Evolutionary conservation across 2,113 vertebrate genomes (phyloP), one percentile per base, ranked within the genome.

Genomic region (Zapornia atra): DNA sequence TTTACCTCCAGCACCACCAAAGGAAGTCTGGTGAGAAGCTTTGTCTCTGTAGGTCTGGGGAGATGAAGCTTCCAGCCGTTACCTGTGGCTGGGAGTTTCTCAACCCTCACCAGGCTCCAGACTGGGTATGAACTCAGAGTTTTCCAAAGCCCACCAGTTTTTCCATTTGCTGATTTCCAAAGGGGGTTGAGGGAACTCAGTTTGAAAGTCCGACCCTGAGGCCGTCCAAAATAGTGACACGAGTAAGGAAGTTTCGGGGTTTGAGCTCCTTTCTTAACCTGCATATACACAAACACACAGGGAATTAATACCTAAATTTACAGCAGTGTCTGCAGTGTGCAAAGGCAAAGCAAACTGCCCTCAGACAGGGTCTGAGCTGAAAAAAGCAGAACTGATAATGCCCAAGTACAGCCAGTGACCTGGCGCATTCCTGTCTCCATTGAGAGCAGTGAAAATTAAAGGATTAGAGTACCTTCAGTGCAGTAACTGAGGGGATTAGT

Each of bases 391-490:
- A 71, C 64, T 85, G 86, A 76, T 82, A 88, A 86, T 46, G 70
- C 66, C 83, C 85, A 84, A 92, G 56, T 14, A 84, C 3, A 61
- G 83, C 24, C 79, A 72, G 77, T 28, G 88, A 88, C 92, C 96
- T 81, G 76, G 88, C 90, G 93, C 63, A 0, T 84, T 92, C 83
- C 85, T 7, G 2, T 44, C 88, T 78, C 92, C 5, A 4, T 34
- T 64, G 91, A 94, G 92, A 92, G 77, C 77, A 66, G 68, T 91
- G 92, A 79, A 94, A 96, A 96, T 96, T 71, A 96, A 96, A 94
- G 96, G 95, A 95, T 96, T 96, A 96, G 11, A 96, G 83, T 38
- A 95, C 91, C 95, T 97, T 96, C 96, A 85, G 88, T 66, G 96
- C 96, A 96, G 87, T 95, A 94, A 96, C 91, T 96, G 82, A 61